Evolutionary conservation across 23 tunicate species (phyloP).

Genomic region (Halocynthia roretzi): DNA sequence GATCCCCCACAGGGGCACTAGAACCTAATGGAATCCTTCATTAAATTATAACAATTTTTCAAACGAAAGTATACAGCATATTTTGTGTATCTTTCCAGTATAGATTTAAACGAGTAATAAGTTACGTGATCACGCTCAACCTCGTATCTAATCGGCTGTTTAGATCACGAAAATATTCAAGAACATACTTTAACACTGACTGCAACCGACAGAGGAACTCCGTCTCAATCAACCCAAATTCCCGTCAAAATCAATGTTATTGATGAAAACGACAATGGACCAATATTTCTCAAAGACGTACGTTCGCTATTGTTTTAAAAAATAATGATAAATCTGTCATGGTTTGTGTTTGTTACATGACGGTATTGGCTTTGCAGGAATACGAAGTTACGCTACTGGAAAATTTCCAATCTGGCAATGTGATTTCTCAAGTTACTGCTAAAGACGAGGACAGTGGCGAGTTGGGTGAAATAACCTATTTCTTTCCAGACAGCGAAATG

Average conservation of each 20-base stretch:
- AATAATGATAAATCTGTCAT: not conserved
- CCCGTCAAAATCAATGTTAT: conserved; percentile 32
- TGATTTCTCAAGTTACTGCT: conserved; percentile 1
- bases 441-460: conserved; percentile 11
- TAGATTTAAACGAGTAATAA: too few species aligned
- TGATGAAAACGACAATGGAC: conserved; percentile 60
- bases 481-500: not conserved
- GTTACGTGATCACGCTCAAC: too few species aligned
- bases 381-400: conserved; percentile 1
- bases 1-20: too few species aligned
- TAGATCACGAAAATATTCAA: conserved; percentile 52
- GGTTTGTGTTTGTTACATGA: not conserved
- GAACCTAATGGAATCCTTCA: too few species aligned
- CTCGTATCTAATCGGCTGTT: too few species aligned
- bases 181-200: conserved; percentile 20
- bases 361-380: not conserved
- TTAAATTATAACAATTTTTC: too few species aligned
- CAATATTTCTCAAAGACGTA: conserved; percentile 43
- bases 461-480: conserved; percentile 12
- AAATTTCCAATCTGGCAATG: conserved; percentile 1
- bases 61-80: not conserved
- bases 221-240: conserved; percentile 18
- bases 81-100: not conserved
- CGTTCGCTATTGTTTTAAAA: not conserved
- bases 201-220: conserved; percentile 44